Percentiles rank a stretch among this genome's conserved stretches.
Conservation (phyloP, 2,113 vertebrate species). For the Prochilodus magdalenae region DNA sequence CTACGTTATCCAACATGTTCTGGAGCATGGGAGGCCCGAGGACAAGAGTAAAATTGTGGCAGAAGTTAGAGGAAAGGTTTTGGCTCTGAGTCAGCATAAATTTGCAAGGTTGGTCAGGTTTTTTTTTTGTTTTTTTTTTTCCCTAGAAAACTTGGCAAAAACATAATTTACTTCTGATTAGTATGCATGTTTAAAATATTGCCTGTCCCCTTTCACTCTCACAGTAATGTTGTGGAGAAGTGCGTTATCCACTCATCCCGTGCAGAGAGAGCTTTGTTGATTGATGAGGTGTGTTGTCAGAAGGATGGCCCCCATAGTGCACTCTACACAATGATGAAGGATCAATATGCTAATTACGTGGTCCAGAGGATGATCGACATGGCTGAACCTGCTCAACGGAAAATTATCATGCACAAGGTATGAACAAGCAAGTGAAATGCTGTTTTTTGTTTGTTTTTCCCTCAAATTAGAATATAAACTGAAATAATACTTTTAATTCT, state of each 20-base stretch:
- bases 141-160: too few species aligned
- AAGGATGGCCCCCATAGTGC: conserved; percentile 98
- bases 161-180: background rate
- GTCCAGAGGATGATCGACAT: conserved; percentile 99
- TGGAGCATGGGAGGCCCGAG: conserved; percentile 95
- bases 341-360: conserved; percentile 98
- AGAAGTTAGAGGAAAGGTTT: conserved; percentile 95
- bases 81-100: conserved; percentile 97
- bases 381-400: conserved; percentile 95
- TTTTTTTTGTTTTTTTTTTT: background rate
- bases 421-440: background rate
- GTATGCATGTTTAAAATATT: background rate
- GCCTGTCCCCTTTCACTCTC: conserved; percentile 27
- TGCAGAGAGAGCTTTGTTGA: conserved; percentile 92
- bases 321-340: conserved; percentile 99
- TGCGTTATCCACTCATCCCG: conserved; percentile 97
- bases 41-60: conserved; percentile 99
- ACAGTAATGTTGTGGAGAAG: conserved; percentile 96
- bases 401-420: conserved; percentile 99
- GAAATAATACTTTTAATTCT: too few species aligned
- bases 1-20: conserved; percentile 98
- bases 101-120: conserved; percentile 89
- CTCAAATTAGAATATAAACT: too few species aligned
- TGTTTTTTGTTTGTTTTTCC: too few species aligned
- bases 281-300: conserved; percentile 97